Evolutionary conservation across 64 coral and sea anemone genomes (phyloP), one percentile per base, ranked within the genome.

Genomic region (Montipora sp.): DNA sequence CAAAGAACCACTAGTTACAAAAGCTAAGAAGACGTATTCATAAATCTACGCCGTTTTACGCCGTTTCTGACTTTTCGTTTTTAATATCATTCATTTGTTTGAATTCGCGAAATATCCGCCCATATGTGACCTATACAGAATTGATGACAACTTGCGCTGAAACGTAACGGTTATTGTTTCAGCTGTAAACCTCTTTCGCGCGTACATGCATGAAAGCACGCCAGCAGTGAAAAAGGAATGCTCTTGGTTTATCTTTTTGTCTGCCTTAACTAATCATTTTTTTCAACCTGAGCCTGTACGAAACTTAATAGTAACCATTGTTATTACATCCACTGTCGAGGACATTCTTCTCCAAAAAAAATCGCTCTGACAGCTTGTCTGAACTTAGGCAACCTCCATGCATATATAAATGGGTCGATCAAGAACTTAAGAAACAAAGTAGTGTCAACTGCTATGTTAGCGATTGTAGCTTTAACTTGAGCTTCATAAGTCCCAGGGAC

Each of bases 371-470:
- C 53, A 5, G 94, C 90, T 27, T 73, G 53, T 22, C 94, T 61
- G 51, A 92, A 96, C 74, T 92, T 92, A 5, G 85, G 87, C 8
- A 92, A 72, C 21, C 94, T 50, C 84, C 83, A 89, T 20, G 89
- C 94, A 27, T 96, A 96, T 15, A 96, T 92, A 20, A 96, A 96
- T 6, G 94, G 94, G 23, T 96, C 94, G 13, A 96, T 89, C 1
- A 96, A 73, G 78, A 92, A 96, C 79, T 92, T 96, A 8, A 96
- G 76, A 74, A 87, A 96, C 14, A 96, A 80, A 44, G 75, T 92
- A 5, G 90, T 53, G 72, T 96, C 91, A 1, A 89, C 48, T 48
- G 89, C 22, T 11, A 92, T 69, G 70, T 73, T 92, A 5, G 90
- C 85, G 19, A 96, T 96, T 5, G 79, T 93, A 43, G 87, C 73